A percentile compares a stretch with the other conserved stretches of the same genome.
phyloP scores from a whole-genome alignment of 2,113 vertebrate species.

The Thunnus thynnus region DNA sequence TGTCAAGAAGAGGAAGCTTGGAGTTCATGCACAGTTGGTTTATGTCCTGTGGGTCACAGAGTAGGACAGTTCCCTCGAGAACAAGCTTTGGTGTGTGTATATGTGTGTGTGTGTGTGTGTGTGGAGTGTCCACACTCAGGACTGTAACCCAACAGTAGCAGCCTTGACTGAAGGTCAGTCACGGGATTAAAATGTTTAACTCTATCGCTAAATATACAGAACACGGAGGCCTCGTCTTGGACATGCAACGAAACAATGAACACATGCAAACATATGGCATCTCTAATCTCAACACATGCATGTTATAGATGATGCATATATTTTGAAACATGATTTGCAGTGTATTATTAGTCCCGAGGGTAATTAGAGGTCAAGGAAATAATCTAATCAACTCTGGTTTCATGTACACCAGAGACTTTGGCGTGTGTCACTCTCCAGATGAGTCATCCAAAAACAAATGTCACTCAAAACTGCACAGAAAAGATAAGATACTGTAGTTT shows the following conservation, averaged over 20 bases:
- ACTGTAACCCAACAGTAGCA: slow-evolving; percentile 35
- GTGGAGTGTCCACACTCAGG: slow-evolving; percentile 9
- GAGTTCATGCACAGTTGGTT: slow-evolving; percentile 43
- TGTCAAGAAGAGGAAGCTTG: background rate
- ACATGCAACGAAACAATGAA: background rate
- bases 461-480: slow-evolving; percentile 11
- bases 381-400: slow-evolving; percentile 53
- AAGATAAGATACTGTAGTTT: background rate
- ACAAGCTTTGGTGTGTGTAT: background rate
- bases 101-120: background rate
- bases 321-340: slow-evolving; percentile 45
- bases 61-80: slow-evolving; percentile 11
- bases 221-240: slow-evolving; percentile 5
- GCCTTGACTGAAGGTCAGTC: slow-evolving; percentile 37
- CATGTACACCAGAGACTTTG: slow-evolving; percentile 7
- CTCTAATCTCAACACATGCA: slow-evolving; percentile 35
- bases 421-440: slow-evolving; percentile 5
- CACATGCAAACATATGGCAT: slow-evolving; percentile 28
- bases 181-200: slow-evolving; percentile 45
- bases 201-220: slow-evolving; percentile 56
- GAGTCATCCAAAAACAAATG: slow-evolving; percentile 23
- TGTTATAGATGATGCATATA: slow-evolving; percentile 26
- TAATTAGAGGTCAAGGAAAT: slow-evolving; percentile 57
- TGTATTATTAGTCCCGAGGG: slow-evolving; percentile 65
- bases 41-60: slow-evolving; percentile 43